These are phyloP conservation scores for Capreolus pygargus DNA, from an alignment of 2,113 vertebrate genomes.

Conservation along the genomic window DNA sequence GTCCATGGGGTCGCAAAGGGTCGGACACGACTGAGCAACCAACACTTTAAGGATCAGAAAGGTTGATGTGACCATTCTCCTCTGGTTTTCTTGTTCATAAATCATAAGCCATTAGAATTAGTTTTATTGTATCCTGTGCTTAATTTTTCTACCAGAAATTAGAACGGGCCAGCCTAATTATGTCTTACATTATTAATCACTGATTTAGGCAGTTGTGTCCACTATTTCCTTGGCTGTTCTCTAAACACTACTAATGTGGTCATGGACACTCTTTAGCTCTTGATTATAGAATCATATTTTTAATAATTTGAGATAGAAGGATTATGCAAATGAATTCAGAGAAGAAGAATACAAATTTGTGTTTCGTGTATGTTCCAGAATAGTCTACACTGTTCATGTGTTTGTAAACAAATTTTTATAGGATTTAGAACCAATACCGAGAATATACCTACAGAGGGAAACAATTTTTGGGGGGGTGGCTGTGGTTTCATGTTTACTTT, in stretches of 20 bases:
- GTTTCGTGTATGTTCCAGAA: neutral
- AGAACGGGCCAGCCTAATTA: neutral
- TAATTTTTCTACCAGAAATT: neutral
- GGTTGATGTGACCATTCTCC: neutral
- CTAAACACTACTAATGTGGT: neutral
- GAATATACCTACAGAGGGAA: neutral
- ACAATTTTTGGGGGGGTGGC: neutral
- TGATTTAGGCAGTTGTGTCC: neutral
- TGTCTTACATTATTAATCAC: neutral
- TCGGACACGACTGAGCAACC: neutral
- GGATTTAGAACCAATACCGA: neutral
- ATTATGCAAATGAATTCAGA: neutral
- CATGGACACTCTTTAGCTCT: neutral
- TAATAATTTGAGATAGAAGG: neutral
- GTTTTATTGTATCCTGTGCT: neutral
- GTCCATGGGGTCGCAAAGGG: neutral
- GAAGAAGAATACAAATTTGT: neutral
- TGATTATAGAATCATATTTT: neutral
- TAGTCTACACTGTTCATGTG: neutral
- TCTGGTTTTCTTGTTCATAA: neutral
- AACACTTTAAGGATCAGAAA: neutral
- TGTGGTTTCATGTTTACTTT: neutral
- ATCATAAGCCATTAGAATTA: neutral
- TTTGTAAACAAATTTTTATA: neutral
- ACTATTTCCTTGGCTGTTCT: neutral